Percentiles rank a stretch among this genome's conserved stretches.
Conservation (phyloP, 37 sponge, comb jelly and placozoan species). For the Crambe crambe region DNA sequence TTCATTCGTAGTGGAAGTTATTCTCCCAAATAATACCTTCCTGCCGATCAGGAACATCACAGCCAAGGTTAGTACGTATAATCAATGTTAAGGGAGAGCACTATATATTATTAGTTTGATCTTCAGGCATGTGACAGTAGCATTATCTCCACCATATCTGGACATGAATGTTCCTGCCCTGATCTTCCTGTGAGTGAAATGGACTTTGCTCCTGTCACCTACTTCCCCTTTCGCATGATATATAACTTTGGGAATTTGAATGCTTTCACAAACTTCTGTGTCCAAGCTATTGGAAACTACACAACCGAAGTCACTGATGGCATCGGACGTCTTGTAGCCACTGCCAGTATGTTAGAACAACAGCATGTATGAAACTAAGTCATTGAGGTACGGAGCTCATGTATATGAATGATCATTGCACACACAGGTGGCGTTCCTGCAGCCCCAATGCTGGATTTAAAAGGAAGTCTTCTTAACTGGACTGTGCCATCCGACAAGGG, state of each 20-base stretch:
- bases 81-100: no score
- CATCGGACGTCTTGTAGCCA: background rate
- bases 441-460: background rate
- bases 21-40: background rate
- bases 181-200: no score
- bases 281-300: conserved; percentile 16
- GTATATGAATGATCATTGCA: no score
- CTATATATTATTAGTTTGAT: background rate
- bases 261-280: no score
- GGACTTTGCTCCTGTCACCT: no score
- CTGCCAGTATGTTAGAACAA: background rate
- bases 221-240: no score
- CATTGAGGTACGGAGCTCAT: no score
- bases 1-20: background rate
- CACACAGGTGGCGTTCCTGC: conserved; percentile 18
- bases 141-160: background rate
- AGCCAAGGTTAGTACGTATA: no score
- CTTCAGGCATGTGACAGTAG: background rate
- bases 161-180: no score
- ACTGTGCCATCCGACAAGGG: background rate
- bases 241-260: no score
- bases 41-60: background rate
- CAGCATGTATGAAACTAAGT: no score
- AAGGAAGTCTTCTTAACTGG: background rate
- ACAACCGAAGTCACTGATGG: conserved; percentile 4